Percentiles rank a stretch among this genome's conserved stretches.
phyloP scores from a whole-genome alignment of 2,888 invertebrate genomes.

The Drosophila setosimentum region DNA sequence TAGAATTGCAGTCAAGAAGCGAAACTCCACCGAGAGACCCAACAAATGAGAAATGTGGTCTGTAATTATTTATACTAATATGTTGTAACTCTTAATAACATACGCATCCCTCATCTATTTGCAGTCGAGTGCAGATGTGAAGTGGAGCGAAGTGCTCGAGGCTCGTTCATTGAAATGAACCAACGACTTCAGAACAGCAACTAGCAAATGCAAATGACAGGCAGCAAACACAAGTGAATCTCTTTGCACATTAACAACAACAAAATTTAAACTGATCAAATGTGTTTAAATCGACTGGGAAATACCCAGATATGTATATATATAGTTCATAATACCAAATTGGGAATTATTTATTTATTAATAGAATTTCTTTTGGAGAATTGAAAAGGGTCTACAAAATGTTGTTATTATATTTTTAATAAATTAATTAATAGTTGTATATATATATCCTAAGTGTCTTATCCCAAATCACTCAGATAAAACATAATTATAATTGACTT shows the following conservation, averaged over 20 bases:
- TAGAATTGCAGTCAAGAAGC: background rate
- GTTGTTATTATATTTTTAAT: too few relatives aligned
- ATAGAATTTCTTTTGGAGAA: too few relatives aligned
- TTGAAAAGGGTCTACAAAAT: too few relatives aligned
- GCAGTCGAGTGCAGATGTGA: constrained; percentile 1
- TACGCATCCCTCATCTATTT: constrained; percentile 8
- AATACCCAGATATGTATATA: background rate
- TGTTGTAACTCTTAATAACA: constrained; percentile 16
- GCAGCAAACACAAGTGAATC: constrained; percentile 5
- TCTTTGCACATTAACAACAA: constrained; percentile 14
- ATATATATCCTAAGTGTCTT: background rate
- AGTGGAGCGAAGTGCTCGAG: constrained; percentile 2
- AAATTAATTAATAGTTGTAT: background rate
- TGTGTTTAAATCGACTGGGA: background rate
- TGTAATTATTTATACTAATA: background rate
- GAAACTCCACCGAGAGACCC: background rate
- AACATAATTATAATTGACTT: background rate
- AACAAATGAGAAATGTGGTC: constrained; percentile 7
- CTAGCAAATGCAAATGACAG: constrained; percentile 12
- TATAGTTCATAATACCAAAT: background rate
- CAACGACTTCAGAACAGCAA: constrained; percentile 12
- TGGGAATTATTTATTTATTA: background rate
- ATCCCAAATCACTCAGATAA: background rate
- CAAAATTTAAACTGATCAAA: background rate
- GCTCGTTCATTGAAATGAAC: constrained; percentile 8